A percentile compares a stretch with the other conserved stretches of the same genome.
phyloP scores from a whole-genome alignment of 1,140 invertebrate species.

The Ridgeia piscesae region DNA sequence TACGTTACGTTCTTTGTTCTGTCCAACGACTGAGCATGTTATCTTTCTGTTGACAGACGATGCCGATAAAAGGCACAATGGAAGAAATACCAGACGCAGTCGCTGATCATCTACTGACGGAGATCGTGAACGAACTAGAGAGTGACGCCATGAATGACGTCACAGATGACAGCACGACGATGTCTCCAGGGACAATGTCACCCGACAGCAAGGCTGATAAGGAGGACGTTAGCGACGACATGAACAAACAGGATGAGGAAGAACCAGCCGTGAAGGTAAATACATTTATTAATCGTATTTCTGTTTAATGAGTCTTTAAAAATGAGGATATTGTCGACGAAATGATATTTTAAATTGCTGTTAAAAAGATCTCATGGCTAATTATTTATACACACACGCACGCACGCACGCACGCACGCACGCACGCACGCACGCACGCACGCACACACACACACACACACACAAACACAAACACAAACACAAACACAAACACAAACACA shows the following conservation, averaged over 20 bases:
- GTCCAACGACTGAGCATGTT: neutral
- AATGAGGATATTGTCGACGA: too few species aligned
- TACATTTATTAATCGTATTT: neutral
- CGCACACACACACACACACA: conserved; percentile 16
- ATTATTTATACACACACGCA: neutral
- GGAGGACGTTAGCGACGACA: neutral
- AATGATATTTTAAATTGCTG: too few species aligned
- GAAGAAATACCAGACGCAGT: neutral
- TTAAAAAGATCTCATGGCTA: too few species aligned
- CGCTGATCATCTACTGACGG: neutral
- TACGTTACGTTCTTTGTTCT: neutral
- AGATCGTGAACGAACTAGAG: neutral
- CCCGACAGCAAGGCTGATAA: neutral
- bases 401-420: conserved; percentile 4
- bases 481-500: conserved; percentile 10
- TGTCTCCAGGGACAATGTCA: neutral
- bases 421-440: conserved; percentile 4
- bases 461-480: conserved; percentile 10
- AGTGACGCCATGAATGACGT: neutral
- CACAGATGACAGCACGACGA: neutral
- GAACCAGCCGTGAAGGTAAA: neutral
- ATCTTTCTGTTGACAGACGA: neutral
- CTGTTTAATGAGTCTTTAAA: neutral
- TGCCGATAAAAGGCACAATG: neutral
- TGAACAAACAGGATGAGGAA: neutral